phyloP scores from a whole-genome alignment of 2,888 invertebrate species.

The Linyphia triangularis region DNA sequence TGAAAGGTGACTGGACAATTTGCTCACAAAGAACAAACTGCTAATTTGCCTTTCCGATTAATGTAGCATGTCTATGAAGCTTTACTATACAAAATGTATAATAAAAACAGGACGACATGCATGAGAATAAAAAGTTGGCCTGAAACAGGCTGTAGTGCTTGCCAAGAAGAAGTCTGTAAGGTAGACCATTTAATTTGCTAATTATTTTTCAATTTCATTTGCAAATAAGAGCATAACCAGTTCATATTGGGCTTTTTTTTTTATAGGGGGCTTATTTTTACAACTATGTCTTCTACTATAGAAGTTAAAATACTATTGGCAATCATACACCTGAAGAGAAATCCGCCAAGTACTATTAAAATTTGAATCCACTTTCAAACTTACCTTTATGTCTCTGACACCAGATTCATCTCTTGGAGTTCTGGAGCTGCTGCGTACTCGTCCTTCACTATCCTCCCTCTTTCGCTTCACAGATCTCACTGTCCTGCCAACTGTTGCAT shows the following conservation, averaged over 20 bases:
- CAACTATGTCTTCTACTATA: too few species aligned
- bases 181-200: too few species aligned
- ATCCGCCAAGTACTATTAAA: too few species aligned
- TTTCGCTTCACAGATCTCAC: constrained; percentile 83
- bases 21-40: not conserved
- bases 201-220: too few species aligned
- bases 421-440: constrained; percentile 80
- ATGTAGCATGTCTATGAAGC: constrained; percentile 28
- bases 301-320: too few species aligned
- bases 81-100: constrained; percentile 3
- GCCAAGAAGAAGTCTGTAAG: too few species aligned
- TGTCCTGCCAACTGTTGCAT: constrained; percentile 81
- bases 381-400: constrained; percentile 87
- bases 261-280: too few species aligned
- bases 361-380: not conserved
- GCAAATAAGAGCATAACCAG: too few species aligned
- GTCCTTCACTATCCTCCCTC: constrained; percentile 82
- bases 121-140: too few species aligned
- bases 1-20: constrained; percentile 1
- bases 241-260: not conserved
- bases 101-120: constrained; percentile 28
- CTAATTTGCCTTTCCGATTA: not conserved
- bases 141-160: too few species aligned
- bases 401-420: constrained; percentile 89
- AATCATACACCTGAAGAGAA: too few species aligned